These are phyloP conservation scores for Platycnemis pennipes DNA, from an alignment of 2,888 invertebrate genomes.

Conservation along the genomic window DNA sequence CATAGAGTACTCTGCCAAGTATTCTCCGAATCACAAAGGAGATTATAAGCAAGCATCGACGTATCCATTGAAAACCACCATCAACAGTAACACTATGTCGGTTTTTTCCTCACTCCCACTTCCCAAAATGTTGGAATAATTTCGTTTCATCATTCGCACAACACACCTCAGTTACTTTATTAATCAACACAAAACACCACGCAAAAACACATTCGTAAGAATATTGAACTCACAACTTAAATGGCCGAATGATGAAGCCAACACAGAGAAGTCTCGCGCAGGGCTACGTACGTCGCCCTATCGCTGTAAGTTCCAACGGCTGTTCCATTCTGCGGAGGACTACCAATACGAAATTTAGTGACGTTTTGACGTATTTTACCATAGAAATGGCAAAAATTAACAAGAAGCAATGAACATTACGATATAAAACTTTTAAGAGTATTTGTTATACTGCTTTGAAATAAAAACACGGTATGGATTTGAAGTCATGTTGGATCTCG, in stretches of 20 bases:
- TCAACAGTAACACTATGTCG: constrained; percentile 38
- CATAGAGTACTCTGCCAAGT: not conserved
- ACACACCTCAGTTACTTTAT: constrained; percentile 11
- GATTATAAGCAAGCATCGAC: constrained; percentile 57
- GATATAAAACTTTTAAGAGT: not conserved
- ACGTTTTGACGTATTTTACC: constrained; percentile 54
- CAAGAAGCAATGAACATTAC: not conserved
- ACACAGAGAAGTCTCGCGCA: constrained; percentile 72
- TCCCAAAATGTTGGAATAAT: not conserved
- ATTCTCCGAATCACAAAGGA: not conserved
- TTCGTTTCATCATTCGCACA: not conserved
- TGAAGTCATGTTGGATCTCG: constrained; percentile 50
- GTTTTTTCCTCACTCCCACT: not conserved
- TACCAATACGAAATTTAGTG: constrained; percentile 33
- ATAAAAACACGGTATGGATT: not conserved
- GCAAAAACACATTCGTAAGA: constrained; percentile 32
- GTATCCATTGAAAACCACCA: constrained; percentile 64
- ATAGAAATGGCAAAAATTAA: not conserved
- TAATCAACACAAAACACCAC: constrained; percentile 28
- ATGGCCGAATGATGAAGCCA: constrained; percentile 73
- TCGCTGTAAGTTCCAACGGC: constrained; percentile 71
- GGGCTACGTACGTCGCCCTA: constrained; percentile 70
- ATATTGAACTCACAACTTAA: constrained; percentile 71
- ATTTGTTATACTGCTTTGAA: not conserved
- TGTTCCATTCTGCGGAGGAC: constrained; percentile 69